Conservation (phyloP, 2,797 vertebrate genomes). For the Falco peregrinus region DNA sequence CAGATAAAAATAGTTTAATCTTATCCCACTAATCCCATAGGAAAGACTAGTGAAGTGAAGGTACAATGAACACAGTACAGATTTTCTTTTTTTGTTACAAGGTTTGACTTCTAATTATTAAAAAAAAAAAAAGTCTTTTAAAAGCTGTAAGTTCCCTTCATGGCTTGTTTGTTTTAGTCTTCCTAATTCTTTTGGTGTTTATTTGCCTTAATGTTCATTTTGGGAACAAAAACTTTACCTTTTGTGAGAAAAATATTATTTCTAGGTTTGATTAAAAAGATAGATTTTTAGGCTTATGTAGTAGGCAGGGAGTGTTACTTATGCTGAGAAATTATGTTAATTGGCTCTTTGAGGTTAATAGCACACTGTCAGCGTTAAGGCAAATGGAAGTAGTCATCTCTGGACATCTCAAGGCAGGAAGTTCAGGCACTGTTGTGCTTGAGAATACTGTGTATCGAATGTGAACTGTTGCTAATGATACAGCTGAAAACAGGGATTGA, state of each 20-base stretch:
- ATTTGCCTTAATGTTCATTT: neutral
- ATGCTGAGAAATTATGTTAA: neutral
- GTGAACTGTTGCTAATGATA: neutral
- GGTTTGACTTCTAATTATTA: neutral
- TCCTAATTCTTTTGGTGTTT: neutral
- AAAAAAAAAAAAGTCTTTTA: neutral
- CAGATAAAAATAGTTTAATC: neutral
- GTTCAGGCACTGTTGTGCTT: neutral
- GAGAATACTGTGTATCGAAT: neutral
- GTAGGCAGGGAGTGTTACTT: neutral
- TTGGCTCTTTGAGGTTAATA: neutral
- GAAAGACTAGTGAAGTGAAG: neutral
- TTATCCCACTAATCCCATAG: neutral
- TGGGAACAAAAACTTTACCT: neutral
- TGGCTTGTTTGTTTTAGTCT: neutral
- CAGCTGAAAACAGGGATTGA: neutral
- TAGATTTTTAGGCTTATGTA: neutral
- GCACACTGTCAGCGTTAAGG: neutral
- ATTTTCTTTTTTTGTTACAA: neutral
- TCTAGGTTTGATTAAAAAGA: neutral
- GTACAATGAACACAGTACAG: neutral
- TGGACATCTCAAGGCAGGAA: neutral
- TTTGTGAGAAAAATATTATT: neutral
- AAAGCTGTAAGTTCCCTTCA: neutral
- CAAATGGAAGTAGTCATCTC: neutral